Base-by-base conservation (phyloP, 2,888 invertebrate species). In the Platerodrilus igneus region DNA sequence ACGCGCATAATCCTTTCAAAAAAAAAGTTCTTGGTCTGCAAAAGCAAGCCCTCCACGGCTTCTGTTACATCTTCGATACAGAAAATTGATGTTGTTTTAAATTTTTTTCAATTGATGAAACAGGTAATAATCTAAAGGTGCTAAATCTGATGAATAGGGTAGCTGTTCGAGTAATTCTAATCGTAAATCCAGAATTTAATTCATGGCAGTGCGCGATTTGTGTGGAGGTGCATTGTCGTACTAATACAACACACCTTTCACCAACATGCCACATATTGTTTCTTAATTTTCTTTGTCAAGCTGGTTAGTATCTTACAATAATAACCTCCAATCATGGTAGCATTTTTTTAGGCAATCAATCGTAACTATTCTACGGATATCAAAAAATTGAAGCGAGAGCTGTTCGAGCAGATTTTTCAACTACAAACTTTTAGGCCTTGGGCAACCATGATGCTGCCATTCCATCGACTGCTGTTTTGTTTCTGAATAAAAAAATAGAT, bases 41-140 rank as follows among this genome's bases (percentile, higher is more conserved):
- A 35, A 35, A n/a, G n/a, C 35, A 18, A 35, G 14, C 2, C 14
- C 13, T 35, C 27, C 35, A 19, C 19, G 27, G 35, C 35, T 35
- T 35, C 25, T 25, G 27, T 18, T 4, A 35, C 35, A 17, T 27
- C 19, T 14, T 25, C 23, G 22, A 23, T 34, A 15, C 25, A 34
- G 18, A 23, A 30, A 31, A 23, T 31, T 30, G 15, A 31, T 15
- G 37, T 13, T 17, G 10, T 31, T 37, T 37, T 21, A 37, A 19
- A 30, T 16, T 30, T 30, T 30, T 37, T 37, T 37, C 22, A 37
- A 14, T 31, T 37, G 30, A 37, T 13, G 30, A 22, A 37, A 30
- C 17, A 37, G n/a, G 23, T 37, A 15, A 37, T 37, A 37, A 25
- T 31, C 31, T 23, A 17, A 37, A 9, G 31, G 18, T 31, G 37